Evolutionary conservation across 2,113 vertebrate species (phyloP).

Genomic region (Pleuronectes platessa): DNA sequence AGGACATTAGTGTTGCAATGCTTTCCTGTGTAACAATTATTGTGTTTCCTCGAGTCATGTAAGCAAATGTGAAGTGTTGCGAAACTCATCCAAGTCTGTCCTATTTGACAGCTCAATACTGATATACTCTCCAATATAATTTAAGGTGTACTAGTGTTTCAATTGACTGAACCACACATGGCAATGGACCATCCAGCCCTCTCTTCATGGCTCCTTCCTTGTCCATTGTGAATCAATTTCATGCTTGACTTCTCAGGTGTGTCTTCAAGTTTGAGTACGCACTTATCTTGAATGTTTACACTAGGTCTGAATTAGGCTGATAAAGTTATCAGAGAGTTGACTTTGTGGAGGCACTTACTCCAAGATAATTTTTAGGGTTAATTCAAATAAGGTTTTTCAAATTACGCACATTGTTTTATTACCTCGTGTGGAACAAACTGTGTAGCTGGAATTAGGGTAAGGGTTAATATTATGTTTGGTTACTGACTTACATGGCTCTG

Average conservation of each 20-base stretch:
- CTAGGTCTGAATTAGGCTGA: slow-evolving; percentile 17
- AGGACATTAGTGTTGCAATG: no score
- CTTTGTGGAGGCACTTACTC: slow-evolving; percentile 2
- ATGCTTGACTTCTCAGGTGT: slow-evolving; percentile 17
- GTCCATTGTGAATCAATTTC: slow-evolving; percentile 22
- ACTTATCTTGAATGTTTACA: slow-evolving; percentile 11
- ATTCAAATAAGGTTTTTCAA: slow-evolving; percentile 12
- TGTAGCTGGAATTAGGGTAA: background rate
- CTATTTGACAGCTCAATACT: no score
- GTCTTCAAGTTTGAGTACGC: background rate
- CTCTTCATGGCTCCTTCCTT: background rate
- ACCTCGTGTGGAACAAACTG: background rate
- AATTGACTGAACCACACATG: no score
- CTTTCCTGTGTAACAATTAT: no score
- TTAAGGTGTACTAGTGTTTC: no score
- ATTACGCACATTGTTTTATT: slow-evolving; percentile 4
- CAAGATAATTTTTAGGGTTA: background rate
- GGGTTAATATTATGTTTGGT: background rate
- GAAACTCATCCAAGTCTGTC: no score
- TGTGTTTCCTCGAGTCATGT: no score
- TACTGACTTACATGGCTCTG: slow-evolving; percentile 91
- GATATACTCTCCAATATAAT: no score
- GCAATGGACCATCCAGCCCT: background rate
- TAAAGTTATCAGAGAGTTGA: slow-evolving; percentile 15
- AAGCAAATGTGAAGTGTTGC: no score